Conservation (phyloP, 2,888 invertebrate species). For the Callimorpha dominula region DNA sequence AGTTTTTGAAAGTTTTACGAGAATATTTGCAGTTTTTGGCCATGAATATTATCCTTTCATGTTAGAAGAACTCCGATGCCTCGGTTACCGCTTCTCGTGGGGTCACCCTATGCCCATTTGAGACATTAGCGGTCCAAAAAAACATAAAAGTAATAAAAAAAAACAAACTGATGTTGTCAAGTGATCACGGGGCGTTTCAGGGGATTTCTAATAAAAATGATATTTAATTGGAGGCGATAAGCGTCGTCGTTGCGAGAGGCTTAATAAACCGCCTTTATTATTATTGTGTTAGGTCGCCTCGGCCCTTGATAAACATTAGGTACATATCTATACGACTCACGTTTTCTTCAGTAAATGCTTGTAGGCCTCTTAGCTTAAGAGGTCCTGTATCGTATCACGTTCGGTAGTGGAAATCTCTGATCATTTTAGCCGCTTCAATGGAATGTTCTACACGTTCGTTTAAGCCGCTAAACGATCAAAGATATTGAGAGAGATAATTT, state of each 20-base stretch:
- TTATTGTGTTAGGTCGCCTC: constrained; percentile 77
- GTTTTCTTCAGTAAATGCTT: constrained; percentile 50
- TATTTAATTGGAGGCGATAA: constrained; percentile 86
- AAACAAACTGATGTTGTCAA: constrained; percentile 65
- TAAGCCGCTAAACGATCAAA: constrained; percentile 13
- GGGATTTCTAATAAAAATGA: constrained; percentile 84
- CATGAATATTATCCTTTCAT: not conserved
- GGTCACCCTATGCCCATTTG: not conserved
- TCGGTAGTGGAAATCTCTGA: constrained; percentile 46
- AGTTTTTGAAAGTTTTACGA: not conserved
- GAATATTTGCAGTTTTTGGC: not conserved
- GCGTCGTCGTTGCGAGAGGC: constrained; percentile 76
- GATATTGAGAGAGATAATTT: no score
- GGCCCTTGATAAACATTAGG: constrained; percentile 70
- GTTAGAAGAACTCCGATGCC: not conserved
- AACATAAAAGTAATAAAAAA: constrained; percentile 44
- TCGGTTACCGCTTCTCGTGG: not conserved
- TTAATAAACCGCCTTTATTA: constrained; percentile 85
- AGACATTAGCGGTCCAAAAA: not conserved
- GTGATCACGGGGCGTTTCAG: constrained; percentile 76
- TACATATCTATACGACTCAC: constrained; percentile 58
- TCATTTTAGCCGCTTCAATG: constrained; percentile 28
- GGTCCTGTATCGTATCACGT: constrained; percentile 48
- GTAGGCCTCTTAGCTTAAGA: constrained; percentile 48
- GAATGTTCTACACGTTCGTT: constrained; percentile 16